Conservation (phyloP, 2,888 invertebrate genomes). For the Ophonus ardosiacus region DNA sequence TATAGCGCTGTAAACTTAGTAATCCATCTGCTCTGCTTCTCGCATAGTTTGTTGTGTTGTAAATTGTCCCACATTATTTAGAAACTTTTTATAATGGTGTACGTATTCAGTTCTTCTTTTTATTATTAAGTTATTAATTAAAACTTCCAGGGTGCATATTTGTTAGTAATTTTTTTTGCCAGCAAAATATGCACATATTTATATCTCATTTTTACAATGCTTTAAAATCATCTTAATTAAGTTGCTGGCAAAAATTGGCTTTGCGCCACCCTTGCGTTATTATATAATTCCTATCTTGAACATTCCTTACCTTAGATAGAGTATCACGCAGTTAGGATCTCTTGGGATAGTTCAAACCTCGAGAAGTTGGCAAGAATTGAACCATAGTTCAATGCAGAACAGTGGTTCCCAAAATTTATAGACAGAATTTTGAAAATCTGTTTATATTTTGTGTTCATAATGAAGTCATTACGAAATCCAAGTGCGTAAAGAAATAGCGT, state of each 20-base stretch:
- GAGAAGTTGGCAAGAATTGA: slow-evolving; percentile 25
- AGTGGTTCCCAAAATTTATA: background rate
- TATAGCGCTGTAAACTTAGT: background rate
- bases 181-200: background rate
- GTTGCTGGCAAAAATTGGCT: background rate
- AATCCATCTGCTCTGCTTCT: background rate
- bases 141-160: background rate
- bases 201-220: background rate
- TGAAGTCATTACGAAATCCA: too few species aligned
- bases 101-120: background rate
- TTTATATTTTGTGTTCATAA: too few species aligned
- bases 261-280: background rate
- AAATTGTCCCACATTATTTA: background rate
- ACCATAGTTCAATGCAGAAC: background rate
- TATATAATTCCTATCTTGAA: background rate
- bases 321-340: background rate
- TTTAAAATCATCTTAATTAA: slow-evolving; percentile 2
- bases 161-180: background rate
- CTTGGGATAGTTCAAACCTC: slow-evolving; percentile 13
- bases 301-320: slow-evolving; percentile 21
- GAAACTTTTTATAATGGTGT: background rate
- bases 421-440: background rate
- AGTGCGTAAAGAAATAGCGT: too few species aligned
- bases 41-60: background rate
- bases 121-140: background rate